These are phyloP conservation scores for Ridgeia piscesae DNA, from an alignment of 1,140 invertebrate genomes.

Conservation along the genomic window DNA sequence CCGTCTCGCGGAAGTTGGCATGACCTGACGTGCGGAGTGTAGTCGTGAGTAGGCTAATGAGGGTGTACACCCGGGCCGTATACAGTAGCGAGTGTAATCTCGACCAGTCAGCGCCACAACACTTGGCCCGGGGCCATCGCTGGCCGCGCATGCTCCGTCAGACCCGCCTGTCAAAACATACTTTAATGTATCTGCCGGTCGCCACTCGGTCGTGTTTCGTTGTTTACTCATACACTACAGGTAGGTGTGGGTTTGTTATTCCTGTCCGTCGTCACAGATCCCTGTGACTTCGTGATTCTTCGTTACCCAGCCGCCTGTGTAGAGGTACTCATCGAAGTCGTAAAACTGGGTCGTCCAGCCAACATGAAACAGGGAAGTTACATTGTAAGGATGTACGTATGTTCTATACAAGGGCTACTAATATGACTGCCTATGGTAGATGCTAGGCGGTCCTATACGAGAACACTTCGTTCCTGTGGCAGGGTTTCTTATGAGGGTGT, in stretches of 20 bases:
- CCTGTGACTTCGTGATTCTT: neutral
- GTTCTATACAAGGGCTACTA: neutral
- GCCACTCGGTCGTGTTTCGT: neutral
- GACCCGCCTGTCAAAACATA: neutral
- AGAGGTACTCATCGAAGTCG: neutral
- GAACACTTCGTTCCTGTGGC: neutral
- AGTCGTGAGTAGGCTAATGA: no score
- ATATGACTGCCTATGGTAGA: neutral
- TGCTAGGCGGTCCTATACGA: no score
- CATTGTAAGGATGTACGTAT: neutral
- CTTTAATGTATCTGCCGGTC: neutral
- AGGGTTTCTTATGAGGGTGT: neutral
- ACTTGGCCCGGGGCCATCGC: neutral
- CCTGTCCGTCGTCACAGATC: neutral
- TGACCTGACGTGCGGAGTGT: no score
- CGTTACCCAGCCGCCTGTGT: neutral
- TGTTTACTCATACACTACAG: neutral
- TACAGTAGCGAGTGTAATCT: neutral
- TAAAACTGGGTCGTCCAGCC: neutral
- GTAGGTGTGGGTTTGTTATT: neutral
- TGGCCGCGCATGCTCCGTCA: neutral
- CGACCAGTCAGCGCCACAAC: neutral
- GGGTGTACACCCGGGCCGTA: no score
- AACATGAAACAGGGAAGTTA: neutral
- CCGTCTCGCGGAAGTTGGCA: no score